Evolutionary conservation across 2,888 invertebrate species (phyloP), one percentile per base, ranked within the genome.

Genomic region (Coleophora deauratella): DNA sequence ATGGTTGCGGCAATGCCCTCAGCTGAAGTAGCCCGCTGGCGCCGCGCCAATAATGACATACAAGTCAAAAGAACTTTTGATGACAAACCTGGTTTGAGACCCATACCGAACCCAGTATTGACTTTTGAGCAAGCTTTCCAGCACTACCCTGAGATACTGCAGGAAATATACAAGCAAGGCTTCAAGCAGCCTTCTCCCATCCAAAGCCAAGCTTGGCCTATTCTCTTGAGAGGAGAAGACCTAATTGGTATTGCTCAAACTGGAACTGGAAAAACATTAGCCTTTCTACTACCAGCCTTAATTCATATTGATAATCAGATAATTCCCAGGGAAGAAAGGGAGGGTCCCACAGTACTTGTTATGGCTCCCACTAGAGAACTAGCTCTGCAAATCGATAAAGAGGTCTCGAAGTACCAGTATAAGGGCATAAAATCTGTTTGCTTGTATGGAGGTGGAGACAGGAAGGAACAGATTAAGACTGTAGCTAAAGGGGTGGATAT

Each of bases 171-270:
- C 37, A 94, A 94, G 52, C 94, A 93, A 55, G 91, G 90, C 0
- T 98, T 98, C 66, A 72, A 72, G 15, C 89, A 88, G 46, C 98
- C 98, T 0, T 93, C 96, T 1, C 98, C 98, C 0, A 97, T 98
- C 57, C 96, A 98, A 74, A 87, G 91, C 45, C 97, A 98, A 78
- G 93, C 96, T 0, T 99, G 98, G 98, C 99, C 99, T 1, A 89
- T 98, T 45, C 85, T 98, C 0, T 76, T 99, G 33, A 90, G 91
- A 59, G 99, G 99, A 0, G 90, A 93, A 62, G 98, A 99, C 76
- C 77, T 98, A 67, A 98, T 99, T 68, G 98, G 98, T 8, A 98
- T 99, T 51, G 98, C 98, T 1, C 98, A 97, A 79, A 96, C 96
- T 6, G 96, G 96, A 42, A 95, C 95, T 12, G 96, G 97, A 0